These are phyloP conservation scores for Diadema setosum DNA, from an alignment of 35 echinoderm and acorn worm species.

Conservation along the genomic window DNA sequence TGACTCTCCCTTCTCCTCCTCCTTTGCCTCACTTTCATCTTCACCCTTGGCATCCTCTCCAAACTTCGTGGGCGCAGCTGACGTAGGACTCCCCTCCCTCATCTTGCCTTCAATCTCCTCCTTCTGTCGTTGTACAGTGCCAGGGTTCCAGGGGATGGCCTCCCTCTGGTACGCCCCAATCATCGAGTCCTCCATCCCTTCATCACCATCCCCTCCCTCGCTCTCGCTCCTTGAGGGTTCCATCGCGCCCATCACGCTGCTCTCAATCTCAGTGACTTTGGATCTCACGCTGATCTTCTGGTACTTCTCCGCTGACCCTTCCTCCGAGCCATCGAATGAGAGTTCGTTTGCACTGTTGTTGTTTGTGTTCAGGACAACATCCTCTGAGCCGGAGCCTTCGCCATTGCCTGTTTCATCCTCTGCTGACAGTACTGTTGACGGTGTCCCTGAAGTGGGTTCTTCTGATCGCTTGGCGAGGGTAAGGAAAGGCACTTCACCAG, in stretches of 20 bases:
- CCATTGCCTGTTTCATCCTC: not conserved
- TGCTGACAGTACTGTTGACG: not conserved
- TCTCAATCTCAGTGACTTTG: constrained; percentile 19
- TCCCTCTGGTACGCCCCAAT: not conserved
- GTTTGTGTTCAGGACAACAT: constrained; percentile 54
- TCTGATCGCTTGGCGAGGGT: not conserved
- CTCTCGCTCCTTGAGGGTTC: not conserved
- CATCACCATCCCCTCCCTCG: not conserved
- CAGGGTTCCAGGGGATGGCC: constrained; percentile 51
- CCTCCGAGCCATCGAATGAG: not conserved
- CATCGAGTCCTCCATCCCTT: not conserved
- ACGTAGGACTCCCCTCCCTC: constrained; percentile 38
- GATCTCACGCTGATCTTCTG: constrained; percentile 6
- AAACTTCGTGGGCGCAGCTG: not conserved
- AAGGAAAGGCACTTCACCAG: not conserved
- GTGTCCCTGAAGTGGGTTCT: not conserved
- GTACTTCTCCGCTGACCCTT: not conserved
- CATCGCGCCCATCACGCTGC: not conserved
- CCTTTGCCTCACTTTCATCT: not conserved
- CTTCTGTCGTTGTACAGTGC: constrained; percentile 70
- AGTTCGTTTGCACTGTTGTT: constrained; percentile 68
- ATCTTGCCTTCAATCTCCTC: constrained; percentile 67
- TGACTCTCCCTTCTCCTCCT: not conserved
- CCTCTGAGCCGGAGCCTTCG: not conserved
- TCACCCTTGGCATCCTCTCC: constrained; percentile 10